Evolutionary conservation across 2,113 vertebrate species (phyloP).

Genomic region (Meles meles): DNA sequence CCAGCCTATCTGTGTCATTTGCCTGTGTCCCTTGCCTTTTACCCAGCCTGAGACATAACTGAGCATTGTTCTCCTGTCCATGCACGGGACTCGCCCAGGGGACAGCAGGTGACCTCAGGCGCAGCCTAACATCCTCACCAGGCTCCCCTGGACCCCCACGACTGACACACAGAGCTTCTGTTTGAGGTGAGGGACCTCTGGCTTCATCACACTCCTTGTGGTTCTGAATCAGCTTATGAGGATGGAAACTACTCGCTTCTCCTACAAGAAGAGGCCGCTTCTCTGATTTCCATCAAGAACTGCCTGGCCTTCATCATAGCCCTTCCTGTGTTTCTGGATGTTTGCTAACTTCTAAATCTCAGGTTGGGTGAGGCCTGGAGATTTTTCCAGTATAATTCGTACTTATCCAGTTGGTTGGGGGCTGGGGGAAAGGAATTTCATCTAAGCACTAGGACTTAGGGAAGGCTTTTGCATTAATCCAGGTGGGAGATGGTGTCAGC

Average conservation of each 20-base stretch:
- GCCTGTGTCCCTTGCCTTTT: background rate
- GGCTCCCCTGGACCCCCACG: conserved; percentile 77
- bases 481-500: background rate
- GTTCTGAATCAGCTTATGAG: background rate
- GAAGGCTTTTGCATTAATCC: background rate
- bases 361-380: background rate
- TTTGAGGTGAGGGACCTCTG: background rate
- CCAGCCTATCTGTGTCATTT: background rate
- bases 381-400: background rate
- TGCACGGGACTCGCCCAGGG: background rate
- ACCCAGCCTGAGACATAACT: background rate
- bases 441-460: background rate
- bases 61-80: background rate
- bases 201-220: fast-evolving
- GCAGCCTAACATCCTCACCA: conserved; percentile 59
- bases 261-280: background rate
- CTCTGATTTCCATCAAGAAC: background rate
- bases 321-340: background rate
- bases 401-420: background rate
- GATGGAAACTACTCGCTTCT: background rate
- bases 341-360: background rate
- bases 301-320: background rate
- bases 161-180: background rate
- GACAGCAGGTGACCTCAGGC: background rate
- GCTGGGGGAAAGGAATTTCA: background rate